Evolutionary conservation across 2,797 vertebrate species (phyloP).

Genomic region (Alca torda): DNA sequence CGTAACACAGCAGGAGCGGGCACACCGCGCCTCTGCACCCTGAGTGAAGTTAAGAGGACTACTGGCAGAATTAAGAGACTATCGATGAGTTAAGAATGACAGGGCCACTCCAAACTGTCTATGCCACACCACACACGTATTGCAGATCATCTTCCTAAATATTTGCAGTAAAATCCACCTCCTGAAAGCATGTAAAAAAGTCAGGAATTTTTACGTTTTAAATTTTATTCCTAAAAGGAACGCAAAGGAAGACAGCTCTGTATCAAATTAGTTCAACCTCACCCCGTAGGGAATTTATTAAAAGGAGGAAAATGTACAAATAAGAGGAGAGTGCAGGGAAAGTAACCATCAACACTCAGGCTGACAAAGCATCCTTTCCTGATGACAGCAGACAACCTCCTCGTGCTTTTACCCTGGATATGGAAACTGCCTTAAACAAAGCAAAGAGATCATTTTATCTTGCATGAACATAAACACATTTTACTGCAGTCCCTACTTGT

Average conservation of each 20-base stretch:
- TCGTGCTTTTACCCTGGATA: not conserved
- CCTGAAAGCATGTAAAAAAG: not conserved
- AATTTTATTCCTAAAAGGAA: constrained; percentile 4
- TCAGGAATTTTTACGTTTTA: not conserved
- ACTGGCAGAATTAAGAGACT: not conserved
- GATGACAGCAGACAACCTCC: not conserved
- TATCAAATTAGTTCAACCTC: not conserved
- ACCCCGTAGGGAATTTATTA: not conserved
- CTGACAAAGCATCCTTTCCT: not conserved
- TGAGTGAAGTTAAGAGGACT: not conserved
- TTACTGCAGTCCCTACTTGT: not conserved
- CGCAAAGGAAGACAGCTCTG: not conserved
- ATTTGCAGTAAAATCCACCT: not conserved
- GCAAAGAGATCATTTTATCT: not conserved
- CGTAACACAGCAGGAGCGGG: not conserved
- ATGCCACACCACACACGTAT: accelerated
- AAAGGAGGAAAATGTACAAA: not conserved
- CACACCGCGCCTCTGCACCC: not conserved
- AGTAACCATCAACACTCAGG: not conserved
- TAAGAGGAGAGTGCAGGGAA: not conserved
- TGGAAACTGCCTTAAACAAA: not conserved
- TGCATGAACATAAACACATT: not conserved
- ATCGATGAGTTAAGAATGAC: not conserved
- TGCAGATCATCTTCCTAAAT: not conserved
- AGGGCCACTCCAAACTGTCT: not conserved